A percentile compares a stretch with the other conserved stretches of the same genome.
Conservation (phyloP, 2,888 invertebrate species). For the Neocrepidodera transversa region DNA sequence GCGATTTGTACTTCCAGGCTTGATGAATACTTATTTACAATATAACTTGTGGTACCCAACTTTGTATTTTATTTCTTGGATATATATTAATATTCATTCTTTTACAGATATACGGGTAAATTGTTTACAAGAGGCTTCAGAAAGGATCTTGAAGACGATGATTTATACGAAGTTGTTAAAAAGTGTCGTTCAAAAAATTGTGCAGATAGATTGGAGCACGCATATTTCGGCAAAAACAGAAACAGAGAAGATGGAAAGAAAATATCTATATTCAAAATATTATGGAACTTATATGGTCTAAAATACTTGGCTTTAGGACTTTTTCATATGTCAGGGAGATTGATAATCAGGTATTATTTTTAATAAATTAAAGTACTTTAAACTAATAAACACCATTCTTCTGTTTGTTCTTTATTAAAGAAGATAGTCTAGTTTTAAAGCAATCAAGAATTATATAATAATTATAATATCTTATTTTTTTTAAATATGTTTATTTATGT, state of each 20-base stretch:
- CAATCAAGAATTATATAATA: no score
- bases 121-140: conserved; percentile 70
- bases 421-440: no score
- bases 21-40: no score
- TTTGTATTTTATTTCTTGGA: no score
- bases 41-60: no score
- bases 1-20: no score
- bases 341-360: conserved; percentile 36
- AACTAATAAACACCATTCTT: no score
- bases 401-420: no score
- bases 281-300: conserved; percentile 47
- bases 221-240: conserved; percentile 44
- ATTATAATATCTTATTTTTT: no score
- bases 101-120: conserved; percentile 70
- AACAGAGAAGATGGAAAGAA: conserved; percentile 40
- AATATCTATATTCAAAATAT: conserved; percentile 42
- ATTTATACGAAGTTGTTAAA: conserved; percentile 65
- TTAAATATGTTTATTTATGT: no score
- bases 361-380: not conserved
- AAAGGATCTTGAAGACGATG: conserved; percentile 69
- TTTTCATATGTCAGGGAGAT: conserved; percentile 37
- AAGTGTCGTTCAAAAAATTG: conserved; percentile 53
- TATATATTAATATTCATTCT: no score
- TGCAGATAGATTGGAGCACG: conserved; percentile 52
- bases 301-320: conserved; percentile 40